Conservation (phyloP, 2,797 vertebrate genomes). For the Thunnus albacares region DNA sequence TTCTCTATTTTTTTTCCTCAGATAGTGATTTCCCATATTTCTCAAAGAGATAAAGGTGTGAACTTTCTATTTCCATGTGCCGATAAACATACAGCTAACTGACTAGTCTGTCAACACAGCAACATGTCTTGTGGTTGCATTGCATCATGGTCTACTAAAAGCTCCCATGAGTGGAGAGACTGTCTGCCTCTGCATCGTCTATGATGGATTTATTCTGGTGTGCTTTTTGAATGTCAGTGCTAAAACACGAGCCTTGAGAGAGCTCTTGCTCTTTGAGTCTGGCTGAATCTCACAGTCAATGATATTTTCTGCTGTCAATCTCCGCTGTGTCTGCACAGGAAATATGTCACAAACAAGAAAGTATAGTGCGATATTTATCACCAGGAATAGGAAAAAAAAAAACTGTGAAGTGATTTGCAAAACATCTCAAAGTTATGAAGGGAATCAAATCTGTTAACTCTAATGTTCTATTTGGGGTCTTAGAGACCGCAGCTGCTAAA, state of each 20-base stretch:
- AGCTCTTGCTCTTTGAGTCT: conserved; percentile 20
- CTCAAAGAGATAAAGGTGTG: neutral
- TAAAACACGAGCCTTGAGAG: neutral
- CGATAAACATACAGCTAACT: neutral
- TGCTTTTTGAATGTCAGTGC: conserved; percentile 24
- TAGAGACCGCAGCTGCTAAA: neutral
- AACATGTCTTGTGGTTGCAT: neutral
- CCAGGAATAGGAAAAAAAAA: neutral
- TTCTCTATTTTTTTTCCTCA: neutral
- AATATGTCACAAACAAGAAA: conserved; percentile 9
- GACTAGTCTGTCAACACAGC: neutral
- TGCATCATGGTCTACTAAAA: neutral
- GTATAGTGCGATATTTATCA: neutral
- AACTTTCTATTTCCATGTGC: neutral
- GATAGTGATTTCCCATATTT: neutral
- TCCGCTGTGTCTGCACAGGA: neutral
- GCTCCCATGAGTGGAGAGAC: neutral
- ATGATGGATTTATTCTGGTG: conserved; percentile 24
- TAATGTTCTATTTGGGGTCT: neutral
- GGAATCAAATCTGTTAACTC: neutral
- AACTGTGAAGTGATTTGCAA: neutral
- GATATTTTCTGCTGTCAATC: conserved; percentile 34
- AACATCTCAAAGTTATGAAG: neutral
- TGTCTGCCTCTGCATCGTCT: neutral
- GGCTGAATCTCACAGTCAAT: conserved; percentile 19